These are phyloP conservation scores for Tarsius wallacei DNA, from an alignment of 2,797 vertebrate genomes.

Conservation along the genomic window DNA sequence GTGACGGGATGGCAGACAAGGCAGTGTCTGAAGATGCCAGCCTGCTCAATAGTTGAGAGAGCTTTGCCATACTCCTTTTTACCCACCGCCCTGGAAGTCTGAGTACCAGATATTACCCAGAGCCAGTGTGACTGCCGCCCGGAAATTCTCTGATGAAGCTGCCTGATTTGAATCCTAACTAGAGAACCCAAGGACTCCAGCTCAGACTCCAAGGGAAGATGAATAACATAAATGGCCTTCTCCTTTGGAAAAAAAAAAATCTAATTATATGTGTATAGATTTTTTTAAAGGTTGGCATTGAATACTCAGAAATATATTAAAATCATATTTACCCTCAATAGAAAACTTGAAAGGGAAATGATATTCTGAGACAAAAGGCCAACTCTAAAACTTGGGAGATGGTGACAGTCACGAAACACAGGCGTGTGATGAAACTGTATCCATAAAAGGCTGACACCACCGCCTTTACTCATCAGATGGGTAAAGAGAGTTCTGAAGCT, in stretches of 20 bases:
- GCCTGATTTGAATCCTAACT: slow-evolving; percentile 83
- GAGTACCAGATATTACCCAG: slow-evolving; percentile 4
- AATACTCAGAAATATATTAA: slow-evolving; percentile 86
- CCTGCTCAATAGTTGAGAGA: background rate
- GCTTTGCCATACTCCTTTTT: slow-evolving; percentile 6
- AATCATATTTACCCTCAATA: slow-evolving; percentile 78
- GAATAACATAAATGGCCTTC: slow-evolving; percentile 82
- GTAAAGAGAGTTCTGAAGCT: background rate
- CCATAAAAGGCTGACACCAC: background rate
- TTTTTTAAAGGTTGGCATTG: slow-evolving; percentile 85
- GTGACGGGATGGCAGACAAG: slow-evolving; percentile 34
- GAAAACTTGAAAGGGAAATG: slow-evolving; percentile 85
- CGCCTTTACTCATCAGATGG: background rate
- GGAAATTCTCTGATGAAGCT: slow-evolving; percentile 62
- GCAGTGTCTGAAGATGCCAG: slow-evolving; percentile 61
- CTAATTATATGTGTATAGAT: slow-evolving; percentile 85
- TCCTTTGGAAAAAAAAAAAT: slow-evolving; percentile 77
- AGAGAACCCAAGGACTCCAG: slow-evolving; percentile 82
- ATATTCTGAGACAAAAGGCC: slow-evolving; percentile 79
- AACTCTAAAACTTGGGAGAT: slow-evolving; percentile 59
- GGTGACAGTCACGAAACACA: slow-evolving; percentile 68
- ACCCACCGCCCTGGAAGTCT: slow-evolving; percentile 46
- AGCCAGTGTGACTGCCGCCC: background rate
- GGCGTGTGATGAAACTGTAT: background rate
- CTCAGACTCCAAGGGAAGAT: slow-evolving; percentile 79